phyloP scores from a whole-genome alignment of 2,113 vertebrate genomes.

The Butorides virescens region DNA sequence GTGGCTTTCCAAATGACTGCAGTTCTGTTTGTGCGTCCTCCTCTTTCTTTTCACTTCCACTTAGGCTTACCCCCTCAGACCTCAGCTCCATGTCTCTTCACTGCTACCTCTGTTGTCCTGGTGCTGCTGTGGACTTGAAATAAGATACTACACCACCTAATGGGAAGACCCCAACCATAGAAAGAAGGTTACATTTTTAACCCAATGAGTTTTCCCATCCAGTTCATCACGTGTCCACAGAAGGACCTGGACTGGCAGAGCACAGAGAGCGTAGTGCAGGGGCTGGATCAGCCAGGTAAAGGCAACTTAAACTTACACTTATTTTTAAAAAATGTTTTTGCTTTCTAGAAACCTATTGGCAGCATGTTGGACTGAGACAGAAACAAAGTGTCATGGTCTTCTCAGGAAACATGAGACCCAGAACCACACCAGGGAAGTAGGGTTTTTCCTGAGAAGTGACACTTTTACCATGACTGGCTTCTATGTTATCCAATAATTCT shows the following conservation, averaged over 20 bases:
- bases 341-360: neutral
- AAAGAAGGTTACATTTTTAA: neutral
- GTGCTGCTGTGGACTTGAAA: neutral
- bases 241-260: neutral
- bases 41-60: neutral
- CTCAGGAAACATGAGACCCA: neutral
- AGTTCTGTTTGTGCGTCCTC: neutral
- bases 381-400: neutral
- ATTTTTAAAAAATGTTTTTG: neutral
- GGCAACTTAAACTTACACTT: neutral
- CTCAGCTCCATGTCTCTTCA: neutral
- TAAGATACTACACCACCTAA: neutral
- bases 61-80: neutral
- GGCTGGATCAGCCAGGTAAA: neutral
- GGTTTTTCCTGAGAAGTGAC: neutral
- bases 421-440: neutral
- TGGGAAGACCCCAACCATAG: rapidly evolving
- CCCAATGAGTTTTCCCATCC: neutral
- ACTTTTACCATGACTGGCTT: neutral
- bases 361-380: neutral
- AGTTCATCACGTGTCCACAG: neutral
- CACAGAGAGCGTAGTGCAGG: neutral
- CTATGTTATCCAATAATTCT: neutral
- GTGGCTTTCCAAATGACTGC: neutral
- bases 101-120: neutral